phyloP scores from a whole-genome alignment of 2,113 vertebrate species.

The Misgurnus anguillicaudatus region DNA sequence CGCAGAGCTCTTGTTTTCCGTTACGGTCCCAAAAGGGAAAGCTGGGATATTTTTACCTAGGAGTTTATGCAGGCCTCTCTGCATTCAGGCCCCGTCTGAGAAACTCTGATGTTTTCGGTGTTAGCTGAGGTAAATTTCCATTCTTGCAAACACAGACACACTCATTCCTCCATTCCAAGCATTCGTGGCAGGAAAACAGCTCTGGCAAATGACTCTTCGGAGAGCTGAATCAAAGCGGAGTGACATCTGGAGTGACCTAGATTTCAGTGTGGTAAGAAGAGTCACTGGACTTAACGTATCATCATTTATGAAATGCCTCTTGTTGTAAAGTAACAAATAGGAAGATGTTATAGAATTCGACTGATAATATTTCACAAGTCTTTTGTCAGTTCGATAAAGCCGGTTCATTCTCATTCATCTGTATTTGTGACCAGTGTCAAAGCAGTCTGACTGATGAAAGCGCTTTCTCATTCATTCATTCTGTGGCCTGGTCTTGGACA shows the following conservation, averaged over 20 bases:
- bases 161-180: conserved; percentile 23
- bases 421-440: conserved; percentile 4
- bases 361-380: conserved; percentile 1
- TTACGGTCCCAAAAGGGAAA: conserved; percentile 12
- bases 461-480: conserved; percentile 27
- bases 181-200: conserved; percentile 33
- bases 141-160: background rate
- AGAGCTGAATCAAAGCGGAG: conserved; percentile 45
- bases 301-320: conserved; percentile 44
- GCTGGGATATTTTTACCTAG: conserved; percentile 20
- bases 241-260: conserved; percentile 56
- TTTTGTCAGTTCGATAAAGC: background rate
- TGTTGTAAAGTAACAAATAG: conserved; percentile 21
- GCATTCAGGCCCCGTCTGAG: conserved; percentile 20
- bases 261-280: conserved; percentile 54
- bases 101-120: conserved; percentile 38
- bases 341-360: conserved; percentile 21
- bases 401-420: background rate
- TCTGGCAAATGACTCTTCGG: conserved; percentile 36
- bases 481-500: conserved; percentile 9
- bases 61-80: conserved; percentile 24
- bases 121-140: conserved; percentile 27
- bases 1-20: conserved; percentile 35
- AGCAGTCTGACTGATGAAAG: conserved; percentile 26
- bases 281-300: conserved; percentile 38